Evolutionary conservation across 2,888 invertebrate species (phyloP), one percentile per base, ranked within the genome.

Genomic region (Pegoplata infirma): DNA sequence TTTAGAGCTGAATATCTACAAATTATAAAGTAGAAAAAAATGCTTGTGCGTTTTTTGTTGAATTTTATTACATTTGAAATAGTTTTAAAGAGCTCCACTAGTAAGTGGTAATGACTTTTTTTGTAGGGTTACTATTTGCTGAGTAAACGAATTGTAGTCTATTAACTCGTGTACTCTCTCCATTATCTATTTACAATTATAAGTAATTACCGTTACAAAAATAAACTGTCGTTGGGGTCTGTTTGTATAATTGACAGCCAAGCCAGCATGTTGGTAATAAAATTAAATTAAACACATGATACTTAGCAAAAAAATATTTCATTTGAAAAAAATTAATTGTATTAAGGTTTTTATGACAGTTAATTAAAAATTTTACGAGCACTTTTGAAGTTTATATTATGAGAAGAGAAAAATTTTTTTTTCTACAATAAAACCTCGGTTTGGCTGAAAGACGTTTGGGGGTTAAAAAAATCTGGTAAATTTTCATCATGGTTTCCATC

Each of bases 121-220:
- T n/a, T n/a, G n/a, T 46, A 10, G 16, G 10, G 5, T 49, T 4
- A 12, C 1, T 49, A 12, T 23, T 21, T 21, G 16, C 17, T 47
- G 3, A 5, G 47, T 19, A 47, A 17, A 25, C 25, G 14, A 23
- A 19, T 47, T 40, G 36, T 40, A 40, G 12, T 40, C 12, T 12
- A 12, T 36, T 7, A 28, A 23, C 44, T 44, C 23, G 46, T 61
- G 61, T 61, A n/a, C n/a, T n/a, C n/a, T n/a, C n/a, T n/a, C n/a
- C n/a, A n/a, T n/a, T 47, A 61, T 61, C 61, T 47, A 5, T 2
- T 1, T 1, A 36, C 14, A 32, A 21, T 63, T 49, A 21, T 8
- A 63, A 63, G 16, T 68, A 58, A 68, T 68, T 68, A 58, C 58
- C 49, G 68, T 58, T 68, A 36, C 21, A 58, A 49, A 56, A 36